These are phyloP conservation scores for Eumeta japonica DNA, from an alignment of 1,140 invertebrate species.

Conservation along the genomic window DNA sequence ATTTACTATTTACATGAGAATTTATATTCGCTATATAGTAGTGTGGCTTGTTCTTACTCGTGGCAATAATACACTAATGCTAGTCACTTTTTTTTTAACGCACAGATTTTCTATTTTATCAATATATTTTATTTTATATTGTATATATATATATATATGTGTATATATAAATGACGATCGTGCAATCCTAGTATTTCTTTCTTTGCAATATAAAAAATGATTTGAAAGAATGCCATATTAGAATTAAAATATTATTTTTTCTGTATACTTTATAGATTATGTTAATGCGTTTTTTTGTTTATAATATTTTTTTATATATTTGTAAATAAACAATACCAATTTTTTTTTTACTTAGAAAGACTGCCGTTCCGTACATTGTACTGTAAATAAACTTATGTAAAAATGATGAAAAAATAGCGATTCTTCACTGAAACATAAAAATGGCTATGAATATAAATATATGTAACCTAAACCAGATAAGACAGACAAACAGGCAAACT, in stretches of 20 bases:
- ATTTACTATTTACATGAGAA: background rate
- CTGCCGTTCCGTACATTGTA: conserved; percentile 41
- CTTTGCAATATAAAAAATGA: too few relatives aligned
- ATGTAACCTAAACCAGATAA: conserved; percentile 15
- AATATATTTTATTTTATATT: conserved; percentile 30
- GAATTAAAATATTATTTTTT: conserved; percentile 6
- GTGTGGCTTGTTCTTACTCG: background rate
- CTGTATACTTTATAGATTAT: background rate
- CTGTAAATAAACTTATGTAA: conserved; percentile 33
- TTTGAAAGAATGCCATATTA: conserved; percentile 49
- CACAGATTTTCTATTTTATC: conserved; percentile 29
- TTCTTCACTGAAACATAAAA: conserved; percentile 36
- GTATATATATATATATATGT: conserved; percentile 15
- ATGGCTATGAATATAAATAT: conserved; percentile 2
- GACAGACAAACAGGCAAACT: conserved; percentile 6
- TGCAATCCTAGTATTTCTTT: conserved; percentile 20
- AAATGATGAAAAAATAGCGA: conserved; percentile 38
- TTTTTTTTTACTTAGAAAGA: conserved; percentile 41
- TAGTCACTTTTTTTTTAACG: conserved; percentile 51
- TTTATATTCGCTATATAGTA: background rate
- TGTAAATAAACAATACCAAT: conserved; percentile 32
- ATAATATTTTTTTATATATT: conserved; percentile 42
- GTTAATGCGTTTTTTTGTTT: conserved; percentile 29
- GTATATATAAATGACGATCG: conserved; percentile 4
- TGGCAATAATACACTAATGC: conserved; percentile 53